Conservation (phyloP, 2,113 vertebrate species). For the Ellobius talpinus region DNA sequence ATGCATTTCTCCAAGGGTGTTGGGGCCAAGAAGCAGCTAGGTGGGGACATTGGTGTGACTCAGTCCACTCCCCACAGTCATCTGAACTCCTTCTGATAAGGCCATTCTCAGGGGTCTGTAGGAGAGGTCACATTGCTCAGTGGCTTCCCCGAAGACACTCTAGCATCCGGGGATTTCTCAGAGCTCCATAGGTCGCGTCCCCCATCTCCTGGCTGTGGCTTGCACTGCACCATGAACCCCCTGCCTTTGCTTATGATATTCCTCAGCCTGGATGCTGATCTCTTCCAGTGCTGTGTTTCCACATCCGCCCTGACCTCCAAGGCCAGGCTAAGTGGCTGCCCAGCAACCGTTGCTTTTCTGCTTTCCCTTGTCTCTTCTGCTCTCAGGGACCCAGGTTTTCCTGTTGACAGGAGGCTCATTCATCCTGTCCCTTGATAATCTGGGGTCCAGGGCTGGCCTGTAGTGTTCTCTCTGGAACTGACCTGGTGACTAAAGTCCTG, state of each 20-base stretch:
- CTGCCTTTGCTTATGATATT: no score
- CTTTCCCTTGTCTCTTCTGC: background rate
- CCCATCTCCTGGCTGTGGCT: background rate
- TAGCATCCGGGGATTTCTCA: background rate
- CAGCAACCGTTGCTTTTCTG: background rate
- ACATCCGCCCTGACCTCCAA: background rate
- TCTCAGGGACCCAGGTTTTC: background rate
- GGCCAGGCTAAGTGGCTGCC: background rate
- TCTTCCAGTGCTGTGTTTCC: background rate
- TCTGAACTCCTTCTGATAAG: background rate
- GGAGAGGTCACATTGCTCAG: background rate
- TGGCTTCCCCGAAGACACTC: background rate
- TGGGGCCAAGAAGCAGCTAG: background rate
- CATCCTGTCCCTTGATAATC: accelerated
- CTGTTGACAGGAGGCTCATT: background rate
- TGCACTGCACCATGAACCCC: background rate
- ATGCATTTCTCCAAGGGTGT: background rate
- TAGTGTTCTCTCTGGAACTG: no score
- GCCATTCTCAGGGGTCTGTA: background rate
- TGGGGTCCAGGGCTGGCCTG: background rate
- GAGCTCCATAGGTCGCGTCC: background rate
- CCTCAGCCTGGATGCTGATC: background rate
- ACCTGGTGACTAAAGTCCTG: background rate
- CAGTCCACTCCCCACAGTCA: background rate
- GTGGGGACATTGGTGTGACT: background rate